Percentiles rank a stretch among this genome's conserved stretches.
These are phyloP conservation scores for Diploscapter pachys DNA, from an alignment of 1,140 invertebrate genomes.

Conservation along the genomic window DNA sequence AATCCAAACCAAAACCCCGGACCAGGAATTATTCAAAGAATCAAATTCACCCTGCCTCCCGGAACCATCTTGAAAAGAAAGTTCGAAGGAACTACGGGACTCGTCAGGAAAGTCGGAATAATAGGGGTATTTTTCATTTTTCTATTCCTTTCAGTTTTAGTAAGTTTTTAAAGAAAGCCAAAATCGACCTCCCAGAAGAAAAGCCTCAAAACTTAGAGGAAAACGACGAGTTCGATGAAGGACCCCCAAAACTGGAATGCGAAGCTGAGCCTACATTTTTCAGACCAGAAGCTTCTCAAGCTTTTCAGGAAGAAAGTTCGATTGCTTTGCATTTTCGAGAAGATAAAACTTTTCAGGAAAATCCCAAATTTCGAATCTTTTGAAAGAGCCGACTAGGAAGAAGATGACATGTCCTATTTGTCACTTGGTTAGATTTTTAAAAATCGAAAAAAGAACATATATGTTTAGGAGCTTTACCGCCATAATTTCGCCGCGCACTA, in stretches of 20 bases:
- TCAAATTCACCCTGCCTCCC: background rate
- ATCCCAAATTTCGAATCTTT: constrained; percentile 21
- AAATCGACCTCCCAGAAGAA: constrained; percentile 8
- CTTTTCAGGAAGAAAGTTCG: constrained; percentile 8
- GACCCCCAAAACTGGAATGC: constrained; percentile 3
- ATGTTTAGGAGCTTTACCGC: constrained; percentile 36
- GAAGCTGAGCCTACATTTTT: constrained; percentile 10
- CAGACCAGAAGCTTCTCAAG: constrained; percentile 8
- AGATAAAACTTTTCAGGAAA: background rate
- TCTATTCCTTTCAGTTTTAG: background rate
- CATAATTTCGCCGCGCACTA: constrained; percentile 56
- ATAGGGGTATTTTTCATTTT: constrained; percentile 1
- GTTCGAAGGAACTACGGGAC: constrained; percentile 26
- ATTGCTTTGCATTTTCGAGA: constrained; percentile 1
- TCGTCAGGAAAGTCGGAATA: constrained; percentile 20
- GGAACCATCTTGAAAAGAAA: constrained; percentile 11
- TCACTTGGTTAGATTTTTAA: constrained; percentile 31
- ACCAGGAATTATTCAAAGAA: background rate
- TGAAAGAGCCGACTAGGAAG: constrained; percentile 27
- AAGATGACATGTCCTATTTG: constrained; percentile 57
- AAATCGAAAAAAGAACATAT: background rate
- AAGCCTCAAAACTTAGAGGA: constrained; percentile 6
- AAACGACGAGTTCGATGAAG: constrained; percentile 14
- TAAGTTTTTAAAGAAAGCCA: constrained; percentile 2
- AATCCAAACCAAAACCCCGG: background rate